A percentile compares a stretch with the other conserved stretches of the same genome.
Conservation (phyloP, 2,113 vertebrate genomes). For the Craseonycteris thonglongyai region DNA sequence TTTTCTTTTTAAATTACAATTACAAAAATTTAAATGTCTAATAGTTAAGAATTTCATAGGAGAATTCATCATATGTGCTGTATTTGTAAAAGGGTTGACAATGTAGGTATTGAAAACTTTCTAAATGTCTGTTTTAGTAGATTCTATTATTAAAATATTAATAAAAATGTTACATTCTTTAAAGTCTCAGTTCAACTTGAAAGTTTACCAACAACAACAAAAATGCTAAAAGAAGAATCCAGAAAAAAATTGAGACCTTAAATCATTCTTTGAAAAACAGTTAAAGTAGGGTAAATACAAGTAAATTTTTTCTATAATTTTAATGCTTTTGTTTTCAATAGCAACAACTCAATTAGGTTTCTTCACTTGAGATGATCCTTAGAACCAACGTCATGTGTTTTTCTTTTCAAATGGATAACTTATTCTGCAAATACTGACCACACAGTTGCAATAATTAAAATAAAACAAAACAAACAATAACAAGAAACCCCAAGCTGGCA, state of each 20-base stretch:
- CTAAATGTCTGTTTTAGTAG: slow-evolving; percentile 2
- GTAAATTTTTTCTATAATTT: background rate
- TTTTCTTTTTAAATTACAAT: slow-evolving; percentile 11
- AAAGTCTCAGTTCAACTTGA: slow-evolving; percentile 13
- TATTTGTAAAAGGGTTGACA: background rate
- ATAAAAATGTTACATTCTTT: background rate
- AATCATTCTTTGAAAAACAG: background rate
- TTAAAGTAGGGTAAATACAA: background rate
- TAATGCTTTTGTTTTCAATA: slow-evolving; percentile 4
- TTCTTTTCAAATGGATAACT: background rate
- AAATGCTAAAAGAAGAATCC: background rate
- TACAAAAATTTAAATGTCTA: background rate
- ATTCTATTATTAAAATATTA: background rate
- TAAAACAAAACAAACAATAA: background rate
- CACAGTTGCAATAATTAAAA: slow-evolving; percentile 10
- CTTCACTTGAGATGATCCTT: background rate
- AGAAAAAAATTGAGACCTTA: background rate
- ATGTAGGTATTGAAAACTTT: background rate
- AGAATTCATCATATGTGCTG: background rate
- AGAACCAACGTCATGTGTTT: background rate
- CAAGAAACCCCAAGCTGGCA: background rate
- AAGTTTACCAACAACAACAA: background rate
- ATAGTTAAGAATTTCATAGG: background rate
- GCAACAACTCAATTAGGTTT: background rate
- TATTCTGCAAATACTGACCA: background rate